Evolutionary conservation across 2,113 vertebrate species (phyloP), one percentile per base, ranked within the genome.

Genomic region (Aspidoscelis tigris): DNA sequence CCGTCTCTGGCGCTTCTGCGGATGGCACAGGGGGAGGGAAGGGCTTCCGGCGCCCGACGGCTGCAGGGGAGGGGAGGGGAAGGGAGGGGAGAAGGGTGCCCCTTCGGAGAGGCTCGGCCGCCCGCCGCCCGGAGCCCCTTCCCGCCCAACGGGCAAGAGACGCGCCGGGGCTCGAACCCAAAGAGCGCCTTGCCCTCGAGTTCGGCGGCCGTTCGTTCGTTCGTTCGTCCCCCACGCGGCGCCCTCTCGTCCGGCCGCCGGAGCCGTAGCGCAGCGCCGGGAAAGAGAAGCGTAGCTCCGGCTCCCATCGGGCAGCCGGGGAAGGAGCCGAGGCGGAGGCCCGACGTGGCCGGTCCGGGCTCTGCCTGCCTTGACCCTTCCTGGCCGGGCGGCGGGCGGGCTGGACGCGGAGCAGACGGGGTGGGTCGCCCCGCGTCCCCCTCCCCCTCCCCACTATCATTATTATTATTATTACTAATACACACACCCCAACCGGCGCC

Each of bases 311-410:
- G 82, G 85, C 91, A 87, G 84, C 90, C 93, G 91, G 92, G 88
- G 95, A 88, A 92, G 94, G 92, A 84, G 91, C 69, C 91, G 87
- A 90, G 44, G 90, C 93, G 90, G 88, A 84, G 91, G 92, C 92
- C 47, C 93, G 94, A 93, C 91, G 92, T 89, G 94, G 95, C 95
- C 95, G 94, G 95, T 95, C 95, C 94, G 85, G 94, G 94, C 86
- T 92, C 50, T 93, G 95, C 96, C 47, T 50, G 47, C 93, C 20
- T 82, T 11, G 43, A 11, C 82, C 83, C 69, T 89, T 89, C 90
- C 90, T 90, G 90, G 92, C 91, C 90, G 33, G 33, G 33, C 33
- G 24, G 66, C 43, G 26, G 10, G n/a, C 18, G 50, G 74, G 79
- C 33, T 11, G 86, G 78, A 53, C 70, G 75, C 39, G 39, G 92